A percentile compares a stretch with the other conserved stretches of the same genome.
Conservation (phyloP, 35 echinoderm and acorn worm species). For the Ophiothrix spiculata region DNA sequence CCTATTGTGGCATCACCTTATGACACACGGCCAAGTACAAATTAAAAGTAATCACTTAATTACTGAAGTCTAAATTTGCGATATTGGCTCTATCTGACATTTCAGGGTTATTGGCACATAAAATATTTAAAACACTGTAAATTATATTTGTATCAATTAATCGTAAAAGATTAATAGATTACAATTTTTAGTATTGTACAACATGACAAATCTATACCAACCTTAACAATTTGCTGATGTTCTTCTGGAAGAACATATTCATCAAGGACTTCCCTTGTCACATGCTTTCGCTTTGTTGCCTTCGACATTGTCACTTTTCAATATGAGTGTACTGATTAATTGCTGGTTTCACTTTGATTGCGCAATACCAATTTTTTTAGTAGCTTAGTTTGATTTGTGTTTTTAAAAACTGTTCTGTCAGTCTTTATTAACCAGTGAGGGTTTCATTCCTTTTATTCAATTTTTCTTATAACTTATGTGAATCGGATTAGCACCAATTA, state of each 20-base stretch:
- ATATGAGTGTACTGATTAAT: background rate
- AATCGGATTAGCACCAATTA: background rate
- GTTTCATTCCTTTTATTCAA: background rate
- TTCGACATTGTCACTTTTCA: slow-evolving; percentile 68
- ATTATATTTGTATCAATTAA: no score
- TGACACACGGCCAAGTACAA: no score
- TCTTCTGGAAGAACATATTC: slow-evolving; percentile 85
- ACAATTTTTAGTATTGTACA: no score
- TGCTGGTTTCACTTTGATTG: background rate
- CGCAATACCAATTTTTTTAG: background rate
- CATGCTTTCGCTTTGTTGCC: slow-evolving; percentile 95
- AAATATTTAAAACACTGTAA: no score
- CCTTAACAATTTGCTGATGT: slow-evolving; percentile 93
- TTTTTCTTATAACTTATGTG: background rate
- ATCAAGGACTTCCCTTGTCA: slow-evolving; percentile 87
- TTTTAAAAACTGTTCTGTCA: background rate
- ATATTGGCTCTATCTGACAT: no score
- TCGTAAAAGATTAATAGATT: no score
- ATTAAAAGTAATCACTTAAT: no score
- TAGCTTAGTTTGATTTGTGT: background rate
- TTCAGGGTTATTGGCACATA: no score
- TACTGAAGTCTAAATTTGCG: no score
- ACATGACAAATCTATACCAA: no score
- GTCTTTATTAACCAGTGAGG: background rate
- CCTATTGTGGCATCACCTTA: no score